Base-by-base conservation (phyloP, 2,113 vertebrate genomes). In the Platichthys stellatus region DNA sequence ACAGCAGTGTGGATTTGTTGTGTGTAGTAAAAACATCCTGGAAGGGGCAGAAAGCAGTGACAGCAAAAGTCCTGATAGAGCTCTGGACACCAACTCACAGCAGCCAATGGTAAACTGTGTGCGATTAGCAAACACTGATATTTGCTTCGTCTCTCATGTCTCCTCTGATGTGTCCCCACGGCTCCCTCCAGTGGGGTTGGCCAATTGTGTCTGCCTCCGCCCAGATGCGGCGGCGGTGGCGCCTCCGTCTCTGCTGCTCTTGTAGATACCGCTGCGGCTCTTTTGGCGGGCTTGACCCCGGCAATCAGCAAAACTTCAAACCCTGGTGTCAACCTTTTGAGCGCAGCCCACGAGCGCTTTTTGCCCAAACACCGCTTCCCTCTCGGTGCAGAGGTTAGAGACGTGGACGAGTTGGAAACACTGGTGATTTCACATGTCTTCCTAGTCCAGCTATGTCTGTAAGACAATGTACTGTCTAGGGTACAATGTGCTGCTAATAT, bases 221-320 rank as follows among this genome's bases (percentile, higher is more conserved):
- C 84, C 84, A 85, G 83, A 87, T 28, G 31, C 20, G 40, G 40
- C 31, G 31, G 31, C 28, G 28, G 28, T 5, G 28, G 38, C 31
- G 63, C 72, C 68, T 61, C 77, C 84, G 63, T 87, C 80, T 91
- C 91, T 90, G 89, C 81, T 80, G 88, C 79, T 87, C 90, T 92
- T 92, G 90, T 91, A 92, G 91, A 93, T 92, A 91, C 72, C 54
- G 45, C 63, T 7, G 66, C 38, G 74, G 76, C 76, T 77, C 62
- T 77, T 83, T 76, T 51, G 78, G 64, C 24, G 67, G 61, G 45
- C 80, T 73, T 56, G 74, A 87, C 84, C 89, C 84, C 40, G 69
- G 63, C 78, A 85, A 79, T 84, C 80, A 86, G 77, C 38, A 4
- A 57, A 71, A 87, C 90, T 90, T 90, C 88, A 90, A 92, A 90